Evolutionary conservation across 23 tunicate genomes (phyloP).

Genomic region (Phallusia fumigata): DNA sequence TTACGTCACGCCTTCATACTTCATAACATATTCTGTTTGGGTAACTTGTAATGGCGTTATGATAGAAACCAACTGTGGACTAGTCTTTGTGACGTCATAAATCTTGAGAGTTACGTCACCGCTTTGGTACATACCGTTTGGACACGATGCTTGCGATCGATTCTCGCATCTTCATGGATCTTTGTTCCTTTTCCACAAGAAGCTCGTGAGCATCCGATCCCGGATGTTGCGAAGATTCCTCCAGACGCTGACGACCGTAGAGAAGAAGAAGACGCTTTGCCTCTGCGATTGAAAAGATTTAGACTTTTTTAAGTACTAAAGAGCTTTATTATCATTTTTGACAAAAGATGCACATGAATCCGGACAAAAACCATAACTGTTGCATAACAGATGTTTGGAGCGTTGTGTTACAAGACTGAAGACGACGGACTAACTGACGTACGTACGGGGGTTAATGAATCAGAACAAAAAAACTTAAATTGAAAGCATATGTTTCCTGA

Average conservation of each 20-base stretch:
- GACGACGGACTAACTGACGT: no score
- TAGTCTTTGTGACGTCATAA: not conserved
- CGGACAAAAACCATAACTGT: no score
- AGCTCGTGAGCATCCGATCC: slow-evolving; percentile 6
- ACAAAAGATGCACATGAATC: no score
- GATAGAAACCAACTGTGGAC: no score
- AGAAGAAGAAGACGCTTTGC: slow-evolving; percentile 77
- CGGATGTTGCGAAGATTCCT: slow-evolving; percentile 45
- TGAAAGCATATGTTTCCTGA: no score
- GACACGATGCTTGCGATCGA: not conserved
- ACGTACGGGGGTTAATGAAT: no score
- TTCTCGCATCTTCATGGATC: slow-evolving; percentile 8
- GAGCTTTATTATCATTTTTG: not conserved
- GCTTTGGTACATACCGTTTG: not conserved
- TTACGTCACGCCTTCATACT: no score
- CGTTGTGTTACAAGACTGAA: no score
- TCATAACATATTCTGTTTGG: no score
- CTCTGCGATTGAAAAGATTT: slow-evolving; percentile 27
- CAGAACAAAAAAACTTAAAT: no score
- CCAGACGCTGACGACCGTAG: slow-evolving; percentile 75
- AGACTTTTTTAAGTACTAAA: not conserved
- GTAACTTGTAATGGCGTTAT: no score
- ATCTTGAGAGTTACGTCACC: not conserved
- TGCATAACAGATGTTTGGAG: no score
- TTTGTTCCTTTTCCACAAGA: not conserved